Percentiles rank a stretch among this genome's conserved stretches.
phyloP scores from a whole-genome alignment of 2,797 vertebrate genomes.

The Zalophus californianus region DNA sequence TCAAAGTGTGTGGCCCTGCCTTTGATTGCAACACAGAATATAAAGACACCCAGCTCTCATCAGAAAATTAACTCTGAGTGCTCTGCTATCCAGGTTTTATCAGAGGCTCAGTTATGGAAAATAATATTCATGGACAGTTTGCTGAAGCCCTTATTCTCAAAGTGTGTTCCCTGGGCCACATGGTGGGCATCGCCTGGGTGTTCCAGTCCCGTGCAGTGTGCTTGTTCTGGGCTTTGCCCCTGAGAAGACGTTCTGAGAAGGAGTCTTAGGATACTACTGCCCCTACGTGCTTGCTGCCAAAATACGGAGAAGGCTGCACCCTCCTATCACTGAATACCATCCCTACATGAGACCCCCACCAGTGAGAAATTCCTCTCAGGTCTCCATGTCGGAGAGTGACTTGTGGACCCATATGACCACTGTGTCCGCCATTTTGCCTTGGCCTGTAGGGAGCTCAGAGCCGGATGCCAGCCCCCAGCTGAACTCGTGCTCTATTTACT shows the following conservation, averaged over 20 bases:
- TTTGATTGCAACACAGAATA: not conserved
- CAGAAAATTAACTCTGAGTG: not conserved
- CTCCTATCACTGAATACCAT: not conserved
- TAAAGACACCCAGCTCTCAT: not conserved
- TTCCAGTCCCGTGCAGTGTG: rapidly evolving
- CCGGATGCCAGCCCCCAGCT: too few species aligned
- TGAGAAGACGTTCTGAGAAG: not conserved
- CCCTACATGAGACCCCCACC: too few species aligned
- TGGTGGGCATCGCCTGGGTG: not conserved
- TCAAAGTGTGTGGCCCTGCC: not conserved
- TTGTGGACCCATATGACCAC: rapidly evolving
- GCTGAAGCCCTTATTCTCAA: not conserved
- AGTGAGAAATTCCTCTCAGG: not conserved
- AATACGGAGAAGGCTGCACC: not conserved
- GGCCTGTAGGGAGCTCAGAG: not conserved
- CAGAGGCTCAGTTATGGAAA: not conserved
- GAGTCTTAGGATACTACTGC: not conserved
- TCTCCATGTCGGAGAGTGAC: not conserved
- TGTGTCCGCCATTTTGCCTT: not conserved
- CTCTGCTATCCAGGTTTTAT: not conserved
- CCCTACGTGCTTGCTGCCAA: not conserved
- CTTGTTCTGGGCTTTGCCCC: not conserved
- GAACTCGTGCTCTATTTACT: too few species aligned
- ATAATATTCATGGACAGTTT: not conserved
- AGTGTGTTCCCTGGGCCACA: not conserved